Percentiles rank a stretch among this genome's conserved stretches.
phyloP scores from a whole-genome alignment of 2,888 invertebrate species.

The Drosophila fungiperda region DNA sequence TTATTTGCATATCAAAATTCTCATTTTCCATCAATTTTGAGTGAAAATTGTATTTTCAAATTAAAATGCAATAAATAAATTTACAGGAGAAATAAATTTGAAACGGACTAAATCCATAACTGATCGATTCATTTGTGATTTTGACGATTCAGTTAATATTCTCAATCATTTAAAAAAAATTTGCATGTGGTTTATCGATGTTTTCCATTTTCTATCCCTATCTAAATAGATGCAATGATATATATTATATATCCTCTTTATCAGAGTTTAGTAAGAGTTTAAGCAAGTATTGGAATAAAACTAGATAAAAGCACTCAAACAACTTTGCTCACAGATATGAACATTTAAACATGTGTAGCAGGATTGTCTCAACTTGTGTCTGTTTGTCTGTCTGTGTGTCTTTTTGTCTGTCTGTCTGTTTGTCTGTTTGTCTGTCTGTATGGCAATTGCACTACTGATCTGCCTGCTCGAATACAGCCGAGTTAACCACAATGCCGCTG shows the following conservation, averaged over 20 bases:
- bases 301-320: neutral
- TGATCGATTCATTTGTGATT: no score
- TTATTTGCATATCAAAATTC: neutral
- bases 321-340: neutral
- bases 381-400: neutral
- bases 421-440: neutral
- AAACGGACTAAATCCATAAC: no score
- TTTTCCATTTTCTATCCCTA: no score
- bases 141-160: no score
- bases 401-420: neutral
- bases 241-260: no score
- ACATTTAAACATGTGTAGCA: neutral
- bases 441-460: constrained; percentile 24
- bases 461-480: neutral
- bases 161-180: no score
- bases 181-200: no score
- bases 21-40: neutral
- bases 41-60: neutral
- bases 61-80: neutral
- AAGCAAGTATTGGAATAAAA: neutral
- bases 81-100: no score
- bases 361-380: constrained; percentile 10
- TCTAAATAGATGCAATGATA: no score
- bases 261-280: neutral
- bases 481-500: constrained; percentile 34